Percentiles rank a stretch among this genome's conserved stretches.
Conservation (phyloP, 2,888 invertebrate genomes). For the Calameuta idolon region DNA sequence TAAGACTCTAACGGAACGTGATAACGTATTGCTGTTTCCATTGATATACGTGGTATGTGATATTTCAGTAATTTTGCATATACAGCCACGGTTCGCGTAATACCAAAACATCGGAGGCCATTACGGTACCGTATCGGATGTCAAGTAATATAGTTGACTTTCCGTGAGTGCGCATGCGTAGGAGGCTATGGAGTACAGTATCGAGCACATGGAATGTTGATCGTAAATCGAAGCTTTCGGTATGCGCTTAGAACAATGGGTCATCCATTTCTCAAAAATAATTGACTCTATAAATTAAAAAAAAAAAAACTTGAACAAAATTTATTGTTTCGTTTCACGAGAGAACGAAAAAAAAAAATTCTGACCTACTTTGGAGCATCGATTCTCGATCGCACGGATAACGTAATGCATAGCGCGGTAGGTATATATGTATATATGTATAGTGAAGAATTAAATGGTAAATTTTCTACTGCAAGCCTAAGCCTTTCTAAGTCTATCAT, state of each 20-base stretch:
- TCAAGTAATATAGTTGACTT: neutral
- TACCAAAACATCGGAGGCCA: neutral
- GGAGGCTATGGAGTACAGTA: neutral
- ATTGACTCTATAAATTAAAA: neutral
- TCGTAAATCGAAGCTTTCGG: neutral
- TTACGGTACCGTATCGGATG: neutral
- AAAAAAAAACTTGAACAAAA: neutral
- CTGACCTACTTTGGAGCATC: neutral
- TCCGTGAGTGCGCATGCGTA: neutral
- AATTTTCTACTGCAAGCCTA: neutral
- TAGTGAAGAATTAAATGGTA: no score
- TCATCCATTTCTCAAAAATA: neutral
- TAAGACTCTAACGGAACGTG: neutral
- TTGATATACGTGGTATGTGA: neutral
- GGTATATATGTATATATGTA: no score
- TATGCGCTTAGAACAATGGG: neutral
- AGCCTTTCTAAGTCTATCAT: neutral
- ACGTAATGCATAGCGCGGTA: neutral
- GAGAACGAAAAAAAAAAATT: neutral
- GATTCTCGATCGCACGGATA: neutral
- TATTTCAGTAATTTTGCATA: neutral
- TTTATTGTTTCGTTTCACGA: neutral
- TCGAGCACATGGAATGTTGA: neutral
- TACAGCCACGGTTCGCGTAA: neutral
- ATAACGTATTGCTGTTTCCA: neutral